Evolutionary conservation across 2,888 invertebrate genomes (phyloP).

Genomic region (Melieria crassipennis): DNA sequence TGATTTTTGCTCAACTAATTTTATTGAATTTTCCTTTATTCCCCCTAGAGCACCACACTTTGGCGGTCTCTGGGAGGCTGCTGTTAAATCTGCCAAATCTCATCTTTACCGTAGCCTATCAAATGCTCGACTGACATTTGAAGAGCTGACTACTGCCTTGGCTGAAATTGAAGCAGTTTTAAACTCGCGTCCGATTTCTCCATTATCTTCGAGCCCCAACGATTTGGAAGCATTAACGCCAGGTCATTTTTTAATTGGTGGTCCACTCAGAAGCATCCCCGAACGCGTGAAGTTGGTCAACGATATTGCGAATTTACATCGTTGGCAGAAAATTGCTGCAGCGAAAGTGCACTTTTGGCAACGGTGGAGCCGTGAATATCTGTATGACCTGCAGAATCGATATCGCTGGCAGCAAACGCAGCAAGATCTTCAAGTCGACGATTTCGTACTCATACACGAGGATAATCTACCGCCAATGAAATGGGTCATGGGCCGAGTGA

Average conservation of each 20-base stretch:
- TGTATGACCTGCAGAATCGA: conserved; percentile 4
- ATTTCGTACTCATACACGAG: conserved; percentile 5
- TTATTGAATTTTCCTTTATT: conserved; percentile 29
- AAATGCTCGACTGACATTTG: conserved; percentile 35
- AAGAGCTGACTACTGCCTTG: conserved; percentile 36
- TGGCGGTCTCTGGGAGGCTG: conserved; percentile 36
- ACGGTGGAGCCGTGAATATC: neutral
- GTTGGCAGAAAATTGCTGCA: conserved; percentile 1
- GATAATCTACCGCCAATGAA: conserved; percentile 11
- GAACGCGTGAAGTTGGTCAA: conserved; percentile 21
- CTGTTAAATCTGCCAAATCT: conserved; percentile 34
- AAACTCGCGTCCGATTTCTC: conserved; percentile 36
- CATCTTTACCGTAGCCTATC: conserved; percentile 33
- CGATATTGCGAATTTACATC: conserved; percentile 11
- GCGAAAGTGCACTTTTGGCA: conserved; percentile 9
- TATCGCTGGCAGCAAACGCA: conserved; percentile 9
- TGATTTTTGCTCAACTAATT: conserved; percentile 6
- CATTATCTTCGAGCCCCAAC: conserved; percentile 35
- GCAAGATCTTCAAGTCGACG: conserved; percentile 12
- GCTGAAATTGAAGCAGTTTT: conserved; percentile 39
- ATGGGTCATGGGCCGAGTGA: conserved; percentile 21
- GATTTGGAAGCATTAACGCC: conserved; percentile 37
- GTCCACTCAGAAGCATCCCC: neutral
- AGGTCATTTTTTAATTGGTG: conserved; percentile 25
- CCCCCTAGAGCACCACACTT: conserved; percentile 41